A percentile compares a stretch with the other conserved stretches of the same genome.
These are phyloP conservation scores for Cyclura pinguis DNA, from an alignment of 2,797 vertebrate genomes.

Conservation along the genomic window DNA sequence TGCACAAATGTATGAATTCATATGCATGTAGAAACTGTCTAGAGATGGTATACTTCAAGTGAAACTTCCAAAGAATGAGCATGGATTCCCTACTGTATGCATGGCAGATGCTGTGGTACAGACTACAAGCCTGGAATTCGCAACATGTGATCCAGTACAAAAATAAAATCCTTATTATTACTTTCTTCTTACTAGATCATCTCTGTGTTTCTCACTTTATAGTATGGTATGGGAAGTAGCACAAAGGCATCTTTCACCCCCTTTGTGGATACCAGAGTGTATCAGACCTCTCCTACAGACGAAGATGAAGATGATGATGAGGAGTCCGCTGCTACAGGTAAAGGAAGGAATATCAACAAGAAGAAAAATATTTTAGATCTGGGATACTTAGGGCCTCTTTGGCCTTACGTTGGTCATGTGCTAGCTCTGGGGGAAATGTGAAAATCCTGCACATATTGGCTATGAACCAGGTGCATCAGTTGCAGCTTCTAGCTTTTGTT, in stretches of 20 bases:
- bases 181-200: slow-evolving; percentile 32
- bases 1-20: not conserved
- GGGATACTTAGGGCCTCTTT: not conserved
- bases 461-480: not conserved
- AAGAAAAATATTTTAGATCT: not conserved
- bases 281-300: slow-evolving; percentile 96
- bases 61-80: not conserved
- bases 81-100: not conserved
- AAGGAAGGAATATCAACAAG: not conserved
- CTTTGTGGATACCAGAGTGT: slow-evolving; percentile 96
- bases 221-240: slow-evolving; percentile 91
- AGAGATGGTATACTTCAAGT: not conserved
- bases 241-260: slow-evolving; percentile 97
- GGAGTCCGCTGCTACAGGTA: slow-evolving; percentile 87
- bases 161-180: not conserved
- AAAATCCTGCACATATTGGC: not conserved
- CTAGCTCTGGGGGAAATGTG: not conserved
- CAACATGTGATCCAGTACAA: not conserved
- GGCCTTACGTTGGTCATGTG: not conserved
- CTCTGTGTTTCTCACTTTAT: slow-evolving; percentile 62
- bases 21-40: too few relatives aligned
- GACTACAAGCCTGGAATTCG: too few relatives aligned
- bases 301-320: slow-evolving; percentile 89
- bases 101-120: not conserved
- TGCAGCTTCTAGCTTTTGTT: not conserved